Base-by-base conservation (phyloP, 2,888 invertebrate genomes). In the Chirona hameri region DNA sequence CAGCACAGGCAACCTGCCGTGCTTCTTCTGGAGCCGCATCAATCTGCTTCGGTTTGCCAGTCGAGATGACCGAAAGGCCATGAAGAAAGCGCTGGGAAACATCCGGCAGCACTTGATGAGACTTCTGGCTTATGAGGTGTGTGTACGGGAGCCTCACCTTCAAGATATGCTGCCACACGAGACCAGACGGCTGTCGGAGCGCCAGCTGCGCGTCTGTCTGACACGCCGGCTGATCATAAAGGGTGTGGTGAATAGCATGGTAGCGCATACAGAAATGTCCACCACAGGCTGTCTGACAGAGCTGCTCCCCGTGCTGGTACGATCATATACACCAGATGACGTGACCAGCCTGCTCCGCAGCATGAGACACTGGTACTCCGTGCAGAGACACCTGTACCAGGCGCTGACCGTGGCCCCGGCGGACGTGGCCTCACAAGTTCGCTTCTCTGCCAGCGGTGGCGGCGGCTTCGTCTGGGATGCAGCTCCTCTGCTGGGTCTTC, bases 381-480 rank as follows among this genome's bases (percentile, higher is more conserved):
- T n/a, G 24, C 60, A 60, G 60, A 0, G 10, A 4, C n/a, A 5
- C 4, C 60, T 60, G 60, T 60, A 21, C n/a, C 24, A n/a, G 39
- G 82, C 83, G 29, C 82, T 83, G 79, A 46, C 83, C 18, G 81
- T 83, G 65, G 39, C 39, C 39, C 39, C 39, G 39, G 39, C 39
- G 39, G 39, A 39, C 39, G 39, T 39, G 39, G 39, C 39, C 39
- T 39, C 39, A 39, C 39, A 39, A 2, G 39, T 39, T 39, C 7
- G 39, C 39, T 39, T 39, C 39, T 39, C 39, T 39, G 39, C 39
- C 39, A 39, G 39, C 39, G 39, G 39, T 39, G 39, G 39, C 39
- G 39, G 39, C 39, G 39, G 39, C 7, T 39, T 39, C 39, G 39
- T 39, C 39, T 39, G 39, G 39, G 39, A 39, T 7, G 39, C 39